Evolutionary conservation across 2,797 vertebrate genomes (phyloP), one percentile per base, ranked within the genome.

Genomic region (Lophius americanus): DNA sequence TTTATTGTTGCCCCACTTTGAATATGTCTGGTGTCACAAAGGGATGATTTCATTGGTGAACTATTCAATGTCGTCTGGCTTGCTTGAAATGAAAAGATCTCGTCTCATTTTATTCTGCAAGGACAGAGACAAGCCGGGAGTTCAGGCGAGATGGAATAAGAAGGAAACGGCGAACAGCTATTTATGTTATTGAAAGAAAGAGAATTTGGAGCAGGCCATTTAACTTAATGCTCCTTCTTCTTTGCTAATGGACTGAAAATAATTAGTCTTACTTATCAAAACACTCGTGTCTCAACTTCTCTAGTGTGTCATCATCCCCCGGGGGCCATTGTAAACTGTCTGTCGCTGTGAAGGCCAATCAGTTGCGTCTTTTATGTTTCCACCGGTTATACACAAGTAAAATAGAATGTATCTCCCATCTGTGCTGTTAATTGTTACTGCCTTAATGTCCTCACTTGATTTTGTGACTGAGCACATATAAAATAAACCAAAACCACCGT

Each of bases 251-350:
- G 83, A 84, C 84, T 88, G 80, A 83, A 79, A 84, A 89, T 89
- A 91, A 91, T 91, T 91, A 89, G 84, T 75, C 88, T 85, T 88
- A 83, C 86, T 83, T 88, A 91, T 92, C 85, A 88, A 88, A 90
- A 90, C 86, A 88, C 84, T 85, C 81, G 81, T 76, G 84, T 79
- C 82, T 81, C 73, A 73, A 66, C 81, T 78, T 75, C 78, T 77
- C 81, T 70, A 75, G 76, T 82, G 84, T 74, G 84, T 81, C 85
- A 80, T 81, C 61, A 73, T 57, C 78, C 85, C 85, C 79, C 43
- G 48, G 42, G 78, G 81, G 81, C 73, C 55, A 38, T 64, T 81
- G 73, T 75, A 74, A 85, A 88, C 69, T 74, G 76, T 79, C 79
- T 84, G 47, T 70, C 77, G 75, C 73, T 57, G 78, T 77, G 78